These are phyloP conservation scores for Ctena decussata DNA, from an alignment of 2,888 invertebrate species.

Conservation along the genomic window DNA sequence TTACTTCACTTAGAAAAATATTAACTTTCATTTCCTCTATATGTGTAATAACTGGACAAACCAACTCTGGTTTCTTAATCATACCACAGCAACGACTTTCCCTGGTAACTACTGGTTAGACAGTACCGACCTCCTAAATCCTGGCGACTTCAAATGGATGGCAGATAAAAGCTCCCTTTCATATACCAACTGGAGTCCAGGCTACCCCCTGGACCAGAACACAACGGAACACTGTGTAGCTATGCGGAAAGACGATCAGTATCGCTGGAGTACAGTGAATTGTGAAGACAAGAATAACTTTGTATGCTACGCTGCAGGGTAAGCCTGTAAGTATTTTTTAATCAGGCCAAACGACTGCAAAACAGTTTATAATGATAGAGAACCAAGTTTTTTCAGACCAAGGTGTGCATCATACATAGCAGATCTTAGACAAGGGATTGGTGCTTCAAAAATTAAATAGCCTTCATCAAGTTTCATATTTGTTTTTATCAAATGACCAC, in stretches of 20 bases:
- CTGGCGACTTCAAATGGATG: slow-evolving; percentile 28
- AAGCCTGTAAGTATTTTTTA: slow-evolving; percentile 58
- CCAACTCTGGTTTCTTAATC: too few relatives aligned
- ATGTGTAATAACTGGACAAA: too few relatives aligned
- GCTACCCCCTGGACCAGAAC: neutral
- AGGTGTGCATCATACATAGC: too few relatives aligned
- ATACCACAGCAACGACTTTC: neutral
- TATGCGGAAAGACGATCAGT: slow-evolving; percentile 12
- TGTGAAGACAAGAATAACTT: slow-evolving; percentile 45
- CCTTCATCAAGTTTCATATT: too few relatives aligned
- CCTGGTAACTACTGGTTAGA: slow-evolving; percentile 42
- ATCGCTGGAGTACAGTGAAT: slow-evolving; percentile 26
- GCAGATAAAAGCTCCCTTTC: neutral
- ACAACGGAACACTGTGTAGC: slow-evolving; percentile 23
- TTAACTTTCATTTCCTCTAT: too few relatives aligned
- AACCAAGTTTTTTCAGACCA: too few relatives aligned
- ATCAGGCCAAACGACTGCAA: too few relatives aligned
- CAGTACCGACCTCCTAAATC: slow-evolving; percentile 37
- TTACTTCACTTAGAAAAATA: too few relatives aligned
- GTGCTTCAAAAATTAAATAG: too few relatives aligned
- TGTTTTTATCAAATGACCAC: too few relatives aligned
- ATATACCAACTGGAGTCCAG: slow-evolving; percentile 7
- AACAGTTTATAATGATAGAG: too few relatives aligned
- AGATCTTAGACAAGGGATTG: too few relatives aligned
- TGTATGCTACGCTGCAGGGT: slow-evolving; percentile 50